Evolutionary conservation across 2,888 invertebrate species (phyloP), one percentile per base, ranked within the genome.

Genomic region (Therioaphis trifolii): DNA sequence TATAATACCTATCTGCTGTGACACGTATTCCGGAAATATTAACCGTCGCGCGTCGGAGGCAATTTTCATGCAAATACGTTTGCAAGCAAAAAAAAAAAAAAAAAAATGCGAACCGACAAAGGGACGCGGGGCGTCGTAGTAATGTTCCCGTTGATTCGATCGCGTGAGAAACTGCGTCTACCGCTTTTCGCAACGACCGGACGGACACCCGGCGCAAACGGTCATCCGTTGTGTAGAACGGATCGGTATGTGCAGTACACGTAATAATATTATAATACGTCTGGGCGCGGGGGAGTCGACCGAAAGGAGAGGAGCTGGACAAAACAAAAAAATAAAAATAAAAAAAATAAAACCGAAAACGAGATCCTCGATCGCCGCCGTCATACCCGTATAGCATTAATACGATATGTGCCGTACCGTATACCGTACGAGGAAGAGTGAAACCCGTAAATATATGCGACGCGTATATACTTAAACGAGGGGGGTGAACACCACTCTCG

Each of bases 401-500:
- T 58, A 58, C 35, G 35, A 35, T 35, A 35, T 35, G 35, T 35
- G 35, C 35, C 7, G 35, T 7, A 7, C n/a, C 7, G 35, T 40
- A 35, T 66, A 68, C 7, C 5, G 11, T 18, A 7, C 1, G 21
- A 21, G 7, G 55, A 7, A 55, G 55, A 7, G 21, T 7, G 21
- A 55, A n/a, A 52, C 12, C 52, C 52, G 52, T 52, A 52, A 52
- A n/a, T 52, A 18, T 4, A 40, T 52, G 4, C 18, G 18, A 52
- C 18, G 18, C 1, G 2, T 52, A 21, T 24, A 49, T 43, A 43
- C 35, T 35, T 35, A 35, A 35, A 35, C 35, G 61, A 69, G 24
- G 46, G 46, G 66, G 84, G 75, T 27, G 74, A 84, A 85, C 85
- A 71, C 86, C 85, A 74, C 85, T 84, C 85, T 71, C 77, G 85